Conservation (phyloP, 2,888 invertebrate species). For the Nebria salina region DNA sequence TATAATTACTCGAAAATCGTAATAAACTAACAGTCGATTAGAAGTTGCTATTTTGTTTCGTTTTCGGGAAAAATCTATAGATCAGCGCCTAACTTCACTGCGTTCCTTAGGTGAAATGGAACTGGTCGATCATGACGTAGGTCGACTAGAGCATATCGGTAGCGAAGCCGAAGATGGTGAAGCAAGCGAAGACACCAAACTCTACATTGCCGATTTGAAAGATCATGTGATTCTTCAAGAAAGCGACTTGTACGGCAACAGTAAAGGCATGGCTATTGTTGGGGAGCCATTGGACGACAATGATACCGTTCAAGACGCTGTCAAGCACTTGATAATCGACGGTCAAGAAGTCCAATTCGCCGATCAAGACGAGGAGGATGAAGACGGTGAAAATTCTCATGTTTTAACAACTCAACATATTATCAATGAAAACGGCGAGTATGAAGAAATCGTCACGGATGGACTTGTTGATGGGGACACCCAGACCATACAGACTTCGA, state of each 20-base stretch:
- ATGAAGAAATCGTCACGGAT: slow-evolving; percentile 49
- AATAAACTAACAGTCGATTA: too few species aligned
- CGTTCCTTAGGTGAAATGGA: slow-evolving; percentile 24
- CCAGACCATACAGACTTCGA: slow-evolving; percentile 61
- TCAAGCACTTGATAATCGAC: slow-evolving; percentile 61
- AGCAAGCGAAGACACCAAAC: slow-evolving; percentile 60
- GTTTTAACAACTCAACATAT: slow-evolving; percentile 50
- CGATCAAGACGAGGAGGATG: slow-evolving; percentile 55
- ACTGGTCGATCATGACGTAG: slow-evolving; percentile 45
- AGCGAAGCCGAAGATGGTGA: slow-evolving; percentile 51
- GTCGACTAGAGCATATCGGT: slow-evolving; percentile 49
- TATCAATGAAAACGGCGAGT: slow-evolving; percentile 48
- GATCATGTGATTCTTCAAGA: slow-evolving; percentile 65
- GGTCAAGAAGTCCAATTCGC: slow-evolving; percentile 60
- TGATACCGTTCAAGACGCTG: slow-evolving; percentile 51
- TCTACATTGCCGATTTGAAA: slow-evolving; percentile 66
- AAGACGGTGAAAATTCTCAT: slow-evolving; percentile 54
- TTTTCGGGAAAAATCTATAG: background rate
- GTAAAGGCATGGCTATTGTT: slow-evolving; percentile 51
- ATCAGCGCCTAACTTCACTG: background rate
- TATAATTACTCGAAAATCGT: too few species aligned
- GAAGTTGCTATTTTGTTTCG: too few species aligned
- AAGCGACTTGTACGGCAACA: slow-evolving; percentile 54
- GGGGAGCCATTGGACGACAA: slow-evolving; percentile 51
- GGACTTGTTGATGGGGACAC: slow-evolving; percentile 58